Base-by-base conservation (phyloP, 2,113 vertebrate species). In the Caretta caretta region DNA sequence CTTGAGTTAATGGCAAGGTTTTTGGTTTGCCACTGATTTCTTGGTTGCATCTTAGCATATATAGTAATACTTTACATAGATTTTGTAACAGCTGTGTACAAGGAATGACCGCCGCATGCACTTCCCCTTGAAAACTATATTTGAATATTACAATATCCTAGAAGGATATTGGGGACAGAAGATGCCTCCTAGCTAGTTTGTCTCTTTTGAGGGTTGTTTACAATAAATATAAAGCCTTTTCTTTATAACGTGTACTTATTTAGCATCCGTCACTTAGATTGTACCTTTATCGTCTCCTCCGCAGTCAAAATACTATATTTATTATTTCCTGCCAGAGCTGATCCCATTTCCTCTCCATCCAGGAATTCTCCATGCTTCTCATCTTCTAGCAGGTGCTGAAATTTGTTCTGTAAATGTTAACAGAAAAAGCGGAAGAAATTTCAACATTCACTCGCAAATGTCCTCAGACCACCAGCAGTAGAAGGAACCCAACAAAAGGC, bases 341-440 rank as follows among this genome's bases (percentile, higher is more conserved):
- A 96, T 96, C 93, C 80, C 86, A 72, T 89, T 79, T 59, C 17
- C 35, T 97, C 92, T 89, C 94, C 90, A 96, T 93, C 86, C 91
- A 79, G 65, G 75, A 90, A 50, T 90, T 97, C 89, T 95, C 89
- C 83, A 90, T 92, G 89, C 91, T 90, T 97, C 94, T 95, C 86
- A 91, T 95, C 90, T 97, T 97, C 86, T 96, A 94, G 80, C 92
- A 94, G 84, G 81, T 97, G 91, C 92, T 97, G 93, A 94, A 96
- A 97, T 97, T 96, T 95, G 78, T 96, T 98, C 96, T 96, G 93
- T 93, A 98, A 98, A 97, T 96, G 94, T 97, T 98, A 98, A 97
- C 95, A 96, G 97, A 86, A 95, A 87, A 50, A 22, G 93, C 59
- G 97, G 95, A 96, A 96, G 65, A 91, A 96, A 93, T 92, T 82